Evolutionary conservation across 2,113 vertebrate species (phyloP), one percentile per base, ranked within the genome.

Genomic region (Pycnonotus jocosus): DNA sequence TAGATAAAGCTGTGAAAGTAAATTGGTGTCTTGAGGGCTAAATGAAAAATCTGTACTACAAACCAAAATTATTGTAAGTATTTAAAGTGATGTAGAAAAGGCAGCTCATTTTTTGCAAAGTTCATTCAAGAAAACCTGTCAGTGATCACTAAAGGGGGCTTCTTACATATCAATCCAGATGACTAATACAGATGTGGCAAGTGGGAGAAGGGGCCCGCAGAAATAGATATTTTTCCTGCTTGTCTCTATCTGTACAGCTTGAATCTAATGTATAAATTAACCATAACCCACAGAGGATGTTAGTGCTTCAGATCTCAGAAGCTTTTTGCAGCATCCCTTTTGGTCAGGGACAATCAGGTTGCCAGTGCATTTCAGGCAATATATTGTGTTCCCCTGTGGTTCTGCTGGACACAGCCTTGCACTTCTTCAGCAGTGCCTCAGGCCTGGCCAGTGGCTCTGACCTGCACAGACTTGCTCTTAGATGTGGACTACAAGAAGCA

Each of bases 331-430:
- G 58, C 24, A 40, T 38, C 19, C 13, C 30, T 80, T 90, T 81
- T 56, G 28, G 12, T 40, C 24, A 60, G 64, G 56, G 44, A 37
- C 30, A 66, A 19, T 48, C 2, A 0, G 11, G 19, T 58, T 37
- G 66, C n/a, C 44, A 48, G 0, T 2, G 3, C 2, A 0, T 83
- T 86, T 81, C 7, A 3, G 40, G 16, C 13, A n/a, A n/a, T n/a
- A n/a, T 22, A 10, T 40, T 62, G 51, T 33, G 48, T 48, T 70
- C 48, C 23, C 28, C 53, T 65, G 81, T 65, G 58, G 28, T 72
- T 86, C 44, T 88, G 85, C 74, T 62, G 93, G 50, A 54, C 35
- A 6, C 37, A 22, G 33, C 57, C 62, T 65, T 50, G 17, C 2
- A 6, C 57, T 21, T 28, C 27, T 14, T 10, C 35, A 4, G 2